Base-by-base conservation (phyloP, 2,797 vertebrate genomes). In the Lophius americanus region DNA sequence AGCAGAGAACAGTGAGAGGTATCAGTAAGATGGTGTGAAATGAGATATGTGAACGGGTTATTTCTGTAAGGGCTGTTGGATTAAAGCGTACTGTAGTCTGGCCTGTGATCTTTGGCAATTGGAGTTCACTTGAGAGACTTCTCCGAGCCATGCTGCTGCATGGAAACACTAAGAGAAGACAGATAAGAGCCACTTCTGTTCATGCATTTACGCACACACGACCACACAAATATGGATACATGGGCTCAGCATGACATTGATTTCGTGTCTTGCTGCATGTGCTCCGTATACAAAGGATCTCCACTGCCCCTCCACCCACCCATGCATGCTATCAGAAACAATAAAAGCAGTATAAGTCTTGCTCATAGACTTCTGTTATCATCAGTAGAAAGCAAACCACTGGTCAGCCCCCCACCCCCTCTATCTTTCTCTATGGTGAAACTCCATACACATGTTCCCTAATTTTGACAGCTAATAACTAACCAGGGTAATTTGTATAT, bases 401-500 rank as follows among this genome's bases (percentile, higher is more conserved):
- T 53, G 14, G 4, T 72, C 77, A 61, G 43, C 58, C 54, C 38
- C 49, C 59, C 50, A 49, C 51, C 56, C 42, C 33, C 35, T 51
- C 47, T 65, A 2, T n/a, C 55, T 53, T 41, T 81, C 49, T 64
- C 46, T 53, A 51, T 69, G 23, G 23, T 23, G 67, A 11, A 60
- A 57, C 60, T 68, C 64, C 64, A 66, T 61, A 77, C 82, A 83
- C 77, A 70, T 78, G 65, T 77, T 68, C 36, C 39, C 70, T 90
- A 89, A 92, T 88, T 88, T 83, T 87, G 76, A 68, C 51, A 7
- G 77, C 67, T 86, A 86, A 83, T 85, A 84, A 79, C 65, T 54
- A 82, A 78, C 60, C 62, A 13, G 73, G 79, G 84, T 85, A 84
- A 85, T 89, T 89, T 90, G 83, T 87, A 83, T 90, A 88, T 90